Conservation (phyloP, 2,113 vertebrate genomes). For the Nesoenas mayeri region DNA sequence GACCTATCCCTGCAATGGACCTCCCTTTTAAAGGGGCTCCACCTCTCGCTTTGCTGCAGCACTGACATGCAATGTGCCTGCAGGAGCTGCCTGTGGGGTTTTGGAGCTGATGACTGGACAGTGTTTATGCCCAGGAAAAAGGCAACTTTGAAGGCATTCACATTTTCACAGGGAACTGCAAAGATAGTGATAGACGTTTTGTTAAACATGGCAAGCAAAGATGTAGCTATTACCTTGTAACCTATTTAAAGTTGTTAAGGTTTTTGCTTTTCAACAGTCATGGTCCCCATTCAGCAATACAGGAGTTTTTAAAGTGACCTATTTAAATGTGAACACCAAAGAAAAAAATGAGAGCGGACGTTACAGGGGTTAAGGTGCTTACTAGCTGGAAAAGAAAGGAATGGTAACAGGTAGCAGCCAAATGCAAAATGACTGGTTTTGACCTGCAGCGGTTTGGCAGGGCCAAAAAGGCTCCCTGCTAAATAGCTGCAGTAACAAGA, state of each 20-base stretch:
- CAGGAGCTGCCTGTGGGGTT: rapidly evolving
- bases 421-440: constrained; percentile 10
- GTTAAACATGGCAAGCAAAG: background rate
- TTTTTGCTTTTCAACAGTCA: background rate
- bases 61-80: rapidly evolving
- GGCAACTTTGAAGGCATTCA: background rate
- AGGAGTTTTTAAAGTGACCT: background rate
- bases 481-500: background rate
- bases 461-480: background rate
- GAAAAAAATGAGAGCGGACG: background rate
- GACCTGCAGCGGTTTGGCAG: background rate
- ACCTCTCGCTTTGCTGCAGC: background rate
- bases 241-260: background rate
- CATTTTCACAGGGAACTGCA: background rate
- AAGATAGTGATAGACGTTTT: background rate
- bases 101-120: background rate
- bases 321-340: background rate
- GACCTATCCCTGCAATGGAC: background rate
- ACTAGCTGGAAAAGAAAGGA: background rate
- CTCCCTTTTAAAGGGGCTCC: background rate
- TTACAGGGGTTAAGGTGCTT: background rate
- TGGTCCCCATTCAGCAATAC: background rate
- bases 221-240: background rate
- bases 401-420: constrained; percentile 32
- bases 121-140: background rate